These are phyloP conservation scores for Semicossyphus pulcher DNA, from an alignment of 2,113 vertebrate genomes.

Conservation along the genomic window DNA sequence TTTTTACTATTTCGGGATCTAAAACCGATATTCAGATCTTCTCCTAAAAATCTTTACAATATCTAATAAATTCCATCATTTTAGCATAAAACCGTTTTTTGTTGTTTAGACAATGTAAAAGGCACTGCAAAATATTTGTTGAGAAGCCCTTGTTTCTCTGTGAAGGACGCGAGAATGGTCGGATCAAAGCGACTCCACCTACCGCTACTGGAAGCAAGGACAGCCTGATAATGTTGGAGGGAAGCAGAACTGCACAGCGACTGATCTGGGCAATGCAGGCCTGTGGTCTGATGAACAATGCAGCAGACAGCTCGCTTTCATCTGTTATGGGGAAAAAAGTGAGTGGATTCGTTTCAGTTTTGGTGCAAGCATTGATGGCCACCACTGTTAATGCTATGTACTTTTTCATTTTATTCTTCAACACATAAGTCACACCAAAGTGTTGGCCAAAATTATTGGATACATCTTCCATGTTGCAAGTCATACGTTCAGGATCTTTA, in stretches of 20 bases:
- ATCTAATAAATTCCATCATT: too few relatives aligned
- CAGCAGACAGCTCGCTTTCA: background rate
- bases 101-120: too few relatives aligned
- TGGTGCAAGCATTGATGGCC: background rate
- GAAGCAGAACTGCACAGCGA: background rate
- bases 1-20: too few relatives aligned
- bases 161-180: conserved; percentile 33
- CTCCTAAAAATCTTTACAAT: too few relatives aligned
- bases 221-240: conserved; percentile 1
- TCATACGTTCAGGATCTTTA: too few relatives aligned
- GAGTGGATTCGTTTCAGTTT: background rate
- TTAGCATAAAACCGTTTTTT: too few relatives aligned
- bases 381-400: background rate
- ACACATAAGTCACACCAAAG: too few relatives aligned
- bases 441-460: too few relatives aligned
- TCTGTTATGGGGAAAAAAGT: conserved; percentile 2
- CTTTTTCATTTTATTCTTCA: background rate
- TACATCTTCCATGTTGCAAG: too few relatives aligned
- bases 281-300: conserved; percentile 25
- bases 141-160: background rate
- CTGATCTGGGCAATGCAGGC: conserved; percentile 26
- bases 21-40: too few relatives aligned
- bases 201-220: conserved; percentile 1
- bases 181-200: conserved; percentile 3
- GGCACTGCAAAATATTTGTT: background rate